phyloP scores from a whole-genome alignment of 1,140 invertebrate genomes.

The Orchestia grillus region DNA sequence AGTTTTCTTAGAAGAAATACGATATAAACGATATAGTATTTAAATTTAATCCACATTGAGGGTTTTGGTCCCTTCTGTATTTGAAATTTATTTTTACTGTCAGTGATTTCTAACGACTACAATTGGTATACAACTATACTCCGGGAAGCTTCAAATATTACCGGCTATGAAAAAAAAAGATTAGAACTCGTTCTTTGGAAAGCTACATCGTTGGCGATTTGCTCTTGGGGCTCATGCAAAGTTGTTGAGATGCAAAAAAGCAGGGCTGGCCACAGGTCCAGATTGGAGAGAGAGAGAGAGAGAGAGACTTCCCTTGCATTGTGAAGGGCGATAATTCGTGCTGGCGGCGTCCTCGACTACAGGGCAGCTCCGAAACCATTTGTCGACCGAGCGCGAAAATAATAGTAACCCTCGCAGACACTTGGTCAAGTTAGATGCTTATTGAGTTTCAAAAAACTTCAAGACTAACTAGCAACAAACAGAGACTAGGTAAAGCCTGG shows the following conservation, averaged over 20 bases:
- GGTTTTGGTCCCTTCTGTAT: background rate
- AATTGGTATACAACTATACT: background rate
- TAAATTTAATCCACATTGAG: background rate
- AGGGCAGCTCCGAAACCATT: background rate
- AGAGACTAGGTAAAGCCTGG: background rate
- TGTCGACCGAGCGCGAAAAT: slow-evolving; percentile 20
- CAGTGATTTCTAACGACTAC: background rate
- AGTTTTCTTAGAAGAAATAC: background rate
- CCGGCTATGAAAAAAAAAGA: background rate
- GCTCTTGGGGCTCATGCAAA: background rate
- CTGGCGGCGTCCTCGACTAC: slow-evolving; percentile 39
- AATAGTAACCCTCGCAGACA: background rate
- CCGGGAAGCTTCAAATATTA: background rate
- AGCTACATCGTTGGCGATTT: background rate
- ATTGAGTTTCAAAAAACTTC: background rate
- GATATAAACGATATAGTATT: background rate
- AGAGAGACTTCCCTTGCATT: slow-evolving; percentile 22
- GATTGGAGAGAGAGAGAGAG: too few species aligned
- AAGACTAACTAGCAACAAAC: background rate
- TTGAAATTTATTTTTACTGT: background rate
- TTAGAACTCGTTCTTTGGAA: background rate
- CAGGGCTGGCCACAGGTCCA: background rate
- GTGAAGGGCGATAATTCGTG: slow-evolving; percentile 3
- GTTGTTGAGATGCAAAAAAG: background rate
- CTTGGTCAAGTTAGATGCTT: slow-evolving; percentile 1